phyloP scores from a whole-genome alignment of 2,113 vertebrate species.

The Rhinoptilus africanus region DNA sequence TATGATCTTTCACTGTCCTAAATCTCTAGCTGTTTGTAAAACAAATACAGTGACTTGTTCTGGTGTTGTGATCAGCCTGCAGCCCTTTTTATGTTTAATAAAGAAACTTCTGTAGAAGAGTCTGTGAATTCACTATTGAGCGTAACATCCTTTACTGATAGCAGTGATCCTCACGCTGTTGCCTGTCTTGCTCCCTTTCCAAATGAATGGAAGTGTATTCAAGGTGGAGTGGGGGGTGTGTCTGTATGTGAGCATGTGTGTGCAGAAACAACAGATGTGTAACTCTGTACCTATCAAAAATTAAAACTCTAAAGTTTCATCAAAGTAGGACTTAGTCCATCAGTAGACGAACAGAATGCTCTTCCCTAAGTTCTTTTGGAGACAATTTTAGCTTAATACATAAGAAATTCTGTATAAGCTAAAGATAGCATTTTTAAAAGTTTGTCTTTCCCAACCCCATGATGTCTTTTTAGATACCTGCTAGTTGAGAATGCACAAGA shows the following conservation, averaged over 20 bases:
- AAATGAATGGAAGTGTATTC: background rate
- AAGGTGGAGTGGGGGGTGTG: background rate
- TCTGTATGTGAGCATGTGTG: background rate
- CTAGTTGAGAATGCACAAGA: background rate
- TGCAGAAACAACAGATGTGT: background rate
- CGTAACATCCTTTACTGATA: background rate
- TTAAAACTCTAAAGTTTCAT: background rate
- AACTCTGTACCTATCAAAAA: background rate
- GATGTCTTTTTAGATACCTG: background rate
- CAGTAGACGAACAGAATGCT: background rate
- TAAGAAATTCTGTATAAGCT: background rate
- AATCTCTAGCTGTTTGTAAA: slow-evolving; percentile 22
- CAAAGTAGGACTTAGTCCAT: background rate
- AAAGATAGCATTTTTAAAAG: background rate
- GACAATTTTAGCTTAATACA: background rate
- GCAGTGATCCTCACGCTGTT: background rate
- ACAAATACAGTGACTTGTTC: background rate
- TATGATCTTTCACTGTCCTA: background rate
- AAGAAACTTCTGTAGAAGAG: slow-evolving; percentile 59
- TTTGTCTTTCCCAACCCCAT: background rate
- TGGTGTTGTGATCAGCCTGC: slow-evolving; percentile 30
- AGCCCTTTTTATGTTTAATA: slow-evolving; percentile 54
- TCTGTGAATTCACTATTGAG: slow-evolving; percentile 37
- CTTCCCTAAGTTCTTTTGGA: background rate
- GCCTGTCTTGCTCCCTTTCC: background rate